These are phyloP conservation scores for Thalpophila matura DNA, from an alignment of 2,888 invertebrate species.

Conservation along the genomic window DNA sequence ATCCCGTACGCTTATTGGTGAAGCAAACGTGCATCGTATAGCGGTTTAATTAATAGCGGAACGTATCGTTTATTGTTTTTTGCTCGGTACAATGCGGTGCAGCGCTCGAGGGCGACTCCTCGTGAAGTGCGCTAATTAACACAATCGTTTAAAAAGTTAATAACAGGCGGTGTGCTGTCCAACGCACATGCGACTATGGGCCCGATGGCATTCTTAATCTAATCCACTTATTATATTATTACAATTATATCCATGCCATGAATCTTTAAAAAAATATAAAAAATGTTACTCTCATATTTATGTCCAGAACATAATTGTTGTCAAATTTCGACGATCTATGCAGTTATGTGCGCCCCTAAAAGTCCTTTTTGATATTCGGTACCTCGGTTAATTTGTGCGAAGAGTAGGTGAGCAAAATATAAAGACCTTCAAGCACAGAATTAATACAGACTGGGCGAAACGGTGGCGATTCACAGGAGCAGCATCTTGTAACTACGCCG, in stretches of 20 bases:
- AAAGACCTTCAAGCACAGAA: background rate
- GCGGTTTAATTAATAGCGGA: slow-evolving; percentile 82
- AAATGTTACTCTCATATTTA: no score
- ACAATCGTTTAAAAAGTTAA: slow-evolving; percentile 88
- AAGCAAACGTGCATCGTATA: slow-evolving; percentile 64
- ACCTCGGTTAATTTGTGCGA: no score
- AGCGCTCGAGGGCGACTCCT: slow-evolving; percentile 78
- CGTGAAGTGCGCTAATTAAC: slow-evolving; percentile 86
- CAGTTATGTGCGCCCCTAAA: no score
- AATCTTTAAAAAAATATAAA: no score
- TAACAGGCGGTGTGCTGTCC: slow-evolving; percentile 84
- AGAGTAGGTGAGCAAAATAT: background rate
- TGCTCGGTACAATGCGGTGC: slow-evolving; percentile 67
- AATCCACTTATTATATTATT: slow-evolving; percentile 30
- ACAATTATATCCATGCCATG: no score
- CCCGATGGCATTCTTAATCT: slow-evolving; percentile 60
- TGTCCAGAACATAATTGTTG: no score
- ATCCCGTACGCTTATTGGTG: slow-evolving; percentile 45
- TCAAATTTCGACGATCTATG: no score
- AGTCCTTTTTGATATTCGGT: no score
- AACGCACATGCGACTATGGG: slow-evolving; percentile 77
- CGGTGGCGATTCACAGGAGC: background rate
- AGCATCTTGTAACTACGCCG: no score
- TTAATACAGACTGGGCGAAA: background rate
- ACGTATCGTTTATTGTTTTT: slow-evolving; percentile 82